Percentiles rank a stretch among this genome's conserved stretches.
Evolutionary conservation across 2,113 vertebrate species (phyloP).

Genomic region (Phrynosoma platyrhinos): DNA sequence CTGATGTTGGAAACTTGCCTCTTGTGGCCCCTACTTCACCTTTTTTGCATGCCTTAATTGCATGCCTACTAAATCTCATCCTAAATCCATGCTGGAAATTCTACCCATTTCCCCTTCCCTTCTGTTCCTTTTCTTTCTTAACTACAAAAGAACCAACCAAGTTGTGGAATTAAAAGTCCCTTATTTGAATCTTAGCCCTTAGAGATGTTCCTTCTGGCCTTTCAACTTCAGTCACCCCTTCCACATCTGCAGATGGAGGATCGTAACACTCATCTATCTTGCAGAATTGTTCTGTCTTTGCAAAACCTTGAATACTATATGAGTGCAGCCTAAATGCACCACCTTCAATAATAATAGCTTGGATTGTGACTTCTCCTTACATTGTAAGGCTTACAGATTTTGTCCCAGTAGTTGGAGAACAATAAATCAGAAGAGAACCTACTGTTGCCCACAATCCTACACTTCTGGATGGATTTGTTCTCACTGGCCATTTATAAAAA

Average conservation of each 20-base stretch:
- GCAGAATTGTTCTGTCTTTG: neutral
- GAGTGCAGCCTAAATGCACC: neutral
- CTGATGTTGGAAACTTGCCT: no score
- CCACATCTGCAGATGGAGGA: neutral
- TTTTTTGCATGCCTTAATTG: no score
- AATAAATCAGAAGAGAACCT: neutral
- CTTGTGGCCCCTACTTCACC: no score
- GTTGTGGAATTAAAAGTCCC: neutral
- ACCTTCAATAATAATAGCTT: neutral
- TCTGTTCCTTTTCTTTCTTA: no score
- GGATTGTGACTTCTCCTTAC: neutral
- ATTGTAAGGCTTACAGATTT: no score
- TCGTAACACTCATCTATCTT: neutral
- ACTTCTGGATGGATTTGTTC: neutral
- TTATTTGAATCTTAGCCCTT: no score
- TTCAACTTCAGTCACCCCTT: no score
- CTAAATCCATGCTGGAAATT: no score
- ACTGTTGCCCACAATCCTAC: neutral
- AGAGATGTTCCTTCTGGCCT: neutral
- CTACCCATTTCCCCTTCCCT: neutral
- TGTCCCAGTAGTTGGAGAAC: neutral
- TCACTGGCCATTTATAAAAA: slow-evolving; percentile 2
- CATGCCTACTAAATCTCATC: no score
- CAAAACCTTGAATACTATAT: no score
- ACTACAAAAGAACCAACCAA: neutral